phyloP scores from a whole-genome alignment of 2,113 vertebrate genomes.

The Gnathonemus longibarbis region DNA sequence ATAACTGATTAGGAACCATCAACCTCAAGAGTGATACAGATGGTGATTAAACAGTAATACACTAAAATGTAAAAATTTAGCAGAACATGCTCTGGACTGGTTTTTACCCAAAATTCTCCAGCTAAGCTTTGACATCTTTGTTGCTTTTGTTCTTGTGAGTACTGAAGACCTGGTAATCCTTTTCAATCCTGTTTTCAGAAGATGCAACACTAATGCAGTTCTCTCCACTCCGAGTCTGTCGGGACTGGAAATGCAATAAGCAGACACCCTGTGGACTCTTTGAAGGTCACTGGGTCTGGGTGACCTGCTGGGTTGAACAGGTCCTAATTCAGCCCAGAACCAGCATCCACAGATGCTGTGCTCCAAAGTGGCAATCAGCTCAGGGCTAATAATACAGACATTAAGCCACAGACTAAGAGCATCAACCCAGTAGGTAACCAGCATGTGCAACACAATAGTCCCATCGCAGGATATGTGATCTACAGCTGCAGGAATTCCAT shows the following conservation, averaged over 20 bases:
- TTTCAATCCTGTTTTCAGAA: neutral
- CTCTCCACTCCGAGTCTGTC: neutral
- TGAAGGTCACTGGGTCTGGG: neutral
- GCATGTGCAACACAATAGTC: neutral
- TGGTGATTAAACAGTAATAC: neutral
- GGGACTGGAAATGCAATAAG: neutral
- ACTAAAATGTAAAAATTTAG: neutral
- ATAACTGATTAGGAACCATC: neutral
- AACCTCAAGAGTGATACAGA: neutral
- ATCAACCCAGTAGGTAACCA: neutral
- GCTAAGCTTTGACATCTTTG: neutral
- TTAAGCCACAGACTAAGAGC: neutral
- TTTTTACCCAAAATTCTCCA: constrained; percentile 3
- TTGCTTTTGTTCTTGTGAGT: neutral
- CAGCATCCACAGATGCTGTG: neutral
- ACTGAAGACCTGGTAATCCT: neutral
- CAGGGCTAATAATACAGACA: neutral
- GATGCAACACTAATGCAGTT: neutral
- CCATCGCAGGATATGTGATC: neutral
- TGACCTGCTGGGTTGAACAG: neutral
- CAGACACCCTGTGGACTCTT: neutral
- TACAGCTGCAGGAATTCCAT: neutral
- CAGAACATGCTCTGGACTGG: too few relatives aligned
- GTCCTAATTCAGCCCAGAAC: neutral
- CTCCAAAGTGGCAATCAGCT: neutral